Evolutionary conservation across 2,797 vertebrate species (phyloP).

Genomic region (Helicolenus hilgendorfi): DNA sequence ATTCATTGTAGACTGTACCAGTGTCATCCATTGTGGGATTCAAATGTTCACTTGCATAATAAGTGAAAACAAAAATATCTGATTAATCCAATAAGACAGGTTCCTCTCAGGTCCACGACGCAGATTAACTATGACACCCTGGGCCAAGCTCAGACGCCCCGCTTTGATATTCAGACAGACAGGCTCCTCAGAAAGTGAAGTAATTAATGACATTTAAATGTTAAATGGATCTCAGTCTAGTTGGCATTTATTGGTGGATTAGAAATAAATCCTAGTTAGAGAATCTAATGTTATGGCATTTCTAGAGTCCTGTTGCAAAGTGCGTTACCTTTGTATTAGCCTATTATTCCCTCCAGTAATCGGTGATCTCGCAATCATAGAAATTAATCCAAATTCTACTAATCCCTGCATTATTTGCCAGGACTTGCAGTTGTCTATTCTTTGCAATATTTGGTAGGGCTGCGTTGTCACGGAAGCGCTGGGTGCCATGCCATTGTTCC

Average conservation of each 20-base stretch:
- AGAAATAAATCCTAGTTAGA: conserved; percentile 68
- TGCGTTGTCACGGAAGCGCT: rapidly evolving
- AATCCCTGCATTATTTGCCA: conserved; percentile 11
- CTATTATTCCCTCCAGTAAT: conserved; percentile 10
- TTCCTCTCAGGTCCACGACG: conserved; percentile 7
- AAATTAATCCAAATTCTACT: not conserved
- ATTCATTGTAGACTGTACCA: not conserved
- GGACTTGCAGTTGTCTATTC: not conserved
- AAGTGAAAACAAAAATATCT: conserved; percentile 31
- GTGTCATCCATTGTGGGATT: not conserved
- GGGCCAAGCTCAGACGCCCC: conserved; percentile 35
- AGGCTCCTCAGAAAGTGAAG: conserved; percentile 53
- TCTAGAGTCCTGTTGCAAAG: conserved; percentile 48
- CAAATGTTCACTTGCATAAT: not conserved
- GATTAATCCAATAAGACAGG: conserved; percentile 10
- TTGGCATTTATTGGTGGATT: conserved; percentile 81
- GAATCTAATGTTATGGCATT: conserved; percentile 71
- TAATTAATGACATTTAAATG: conserved; percentile 81
- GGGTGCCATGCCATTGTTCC: too few relatives aligned
- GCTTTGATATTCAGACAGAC: conserved; percentile 64
- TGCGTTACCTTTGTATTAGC: conserved; percentile 30
- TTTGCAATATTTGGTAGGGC: not conserved
- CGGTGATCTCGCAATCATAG: conserved; percentile 27
- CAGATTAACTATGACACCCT: conserved; percentile 38
- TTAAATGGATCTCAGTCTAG: conserved; percentile 70